Conservation (phyloP, 2,797 vertebrate genomes). For the Harpagifer antarcticus region DNA sequence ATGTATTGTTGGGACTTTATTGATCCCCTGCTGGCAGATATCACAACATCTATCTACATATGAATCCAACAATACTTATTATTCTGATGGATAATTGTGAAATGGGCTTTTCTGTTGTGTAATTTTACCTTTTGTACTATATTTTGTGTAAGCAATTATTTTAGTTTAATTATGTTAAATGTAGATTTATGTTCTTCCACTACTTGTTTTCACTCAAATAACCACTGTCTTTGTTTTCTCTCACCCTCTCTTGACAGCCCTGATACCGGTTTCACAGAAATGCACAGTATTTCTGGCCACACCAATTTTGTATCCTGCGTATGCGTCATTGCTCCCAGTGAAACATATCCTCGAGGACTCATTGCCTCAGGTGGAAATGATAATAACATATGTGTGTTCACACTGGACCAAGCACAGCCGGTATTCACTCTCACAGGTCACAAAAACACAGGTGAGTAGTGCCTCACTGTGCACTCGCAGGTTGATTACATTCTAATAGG, state of each 20-base stretch:
- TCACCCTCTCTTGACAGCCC: constrained; percentile 78
- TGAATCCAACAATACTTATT: too few species aligned
- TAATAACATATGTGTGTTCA: constrained; percentile 95
- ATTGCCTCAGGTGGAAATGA: constrained; percentile 97
- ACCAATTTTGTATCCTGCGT: constrained; percentile 97
- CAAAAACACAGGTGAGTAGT: constrained; percentile 91
- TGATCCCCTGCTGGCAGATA: too few species aligned
- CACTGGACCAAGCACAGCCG: constrained; percentile 89
- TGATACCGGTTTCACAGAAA: constrained; percentile 91
- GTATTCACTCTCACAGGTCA: constrained; percentile 93
- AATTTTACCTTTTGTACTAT: too few species aligned
- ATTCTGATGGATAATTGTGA: too few species aligned
- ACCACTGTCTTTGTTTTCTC: not conserved
- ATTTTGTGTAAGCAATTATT: too few species aligned
- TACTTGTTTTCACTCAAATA: not conserved
- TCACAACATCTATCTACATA: too few species aligned
- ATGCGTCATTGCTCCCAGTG: constrained; percentile 93
- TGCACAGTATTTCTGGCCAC: constrained; percentile 95
- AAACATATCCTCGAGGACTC: constrained; percentile 92
- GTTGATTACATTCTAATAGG: not conserved
- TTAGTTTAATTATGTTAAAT: too few species aligned
- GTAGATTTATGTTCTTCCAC: too few species aligned
- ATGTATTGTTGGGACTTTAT: too few species aligned
- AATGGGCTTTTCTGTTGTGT: too few species aligned
- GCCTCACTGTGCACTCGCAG: not conserved